Evolutionary conservation across 2,888 invertebrate genomes (phyloP), one percentile per base, ranked within the genome.

Genomic region (Trissolcus japonicus): DNA sequence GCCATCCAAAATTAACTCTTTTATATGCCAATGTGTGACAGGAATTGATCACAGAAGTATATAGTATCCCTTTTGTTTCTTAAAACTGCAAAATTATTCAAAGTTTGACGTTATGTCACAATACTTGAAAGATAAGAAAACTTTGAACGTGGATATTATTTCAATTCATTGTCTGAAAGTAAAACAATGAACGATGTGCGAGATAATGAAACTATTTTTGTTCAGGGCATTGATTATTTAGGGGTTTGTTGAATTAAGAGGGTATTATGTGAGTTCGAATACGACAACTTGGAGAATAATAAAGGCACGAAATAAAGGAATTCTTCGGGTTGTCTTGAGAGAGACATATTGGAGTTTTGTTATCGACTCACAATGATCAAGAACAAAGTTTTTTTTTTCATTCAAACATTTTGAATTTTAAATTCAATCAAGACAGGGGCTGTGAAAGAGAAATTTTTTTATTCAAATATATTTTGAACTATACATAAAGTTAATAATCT

Each of bases 221-320:
- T 16, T 46, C 46, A 16, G 6, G 9, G n/a, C 29, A 57, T 56
- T 40, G 17, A 14, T 56, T 56, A 35, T 56, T 35, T 40, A 40
- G 40, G 40, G 55, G 46, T n/a, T 16, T 46, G 48, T 25, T 40
- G 21, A 59, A 59, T 59, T 43, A 59, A 16, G 21, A 48, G 48
- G 25, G 46, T 60, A 60, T 60, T 60, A 35, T 41, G 29, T 50
- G 29, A 48, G 7, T 61, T 61, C 3, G 19, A 53, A 41, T 63
- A 43, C 25, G 19, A 54, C 25, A 25, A 43, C 25, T 46, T 16
- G 16, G 14, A 46, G 46, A 46, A 46, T 46, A 35, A 56, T 53
- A 51, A 51, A 51, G 9, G 4, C 7, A 51, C 6, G 16, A 7
- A 25, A 51, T 66, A 35, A 62, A 4, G 29, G 13, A 41, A 50